Evolutionary conservation across 2,888 invertebrate species (phyloP).

Genomic region (Nycteola revayana): DNA sequence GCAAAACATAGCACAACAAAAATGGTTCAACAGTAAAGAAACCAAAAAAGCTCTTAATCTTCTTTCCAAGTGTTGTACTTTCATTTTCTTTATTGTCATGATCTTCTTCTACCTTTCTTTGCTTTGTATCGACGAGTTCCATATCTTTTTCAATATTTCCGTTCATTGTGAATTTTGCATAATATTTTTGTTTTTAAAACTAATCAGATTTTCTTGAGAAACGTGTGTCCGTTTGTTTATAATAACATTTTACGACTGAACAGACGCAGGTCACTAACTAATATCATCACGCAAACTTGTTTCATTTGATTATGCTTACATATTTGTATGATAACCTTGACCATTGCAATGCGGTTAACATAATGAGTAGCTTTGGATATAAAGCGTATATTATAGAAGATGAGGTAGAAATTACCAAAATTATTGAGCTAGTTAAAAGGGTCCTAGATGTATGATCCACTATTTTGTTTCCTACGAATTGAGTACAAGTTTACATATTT

Average conservation of each 20-base stretch:
- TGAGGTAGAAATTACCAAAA: no score
- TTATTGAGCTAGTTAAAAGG: no score
- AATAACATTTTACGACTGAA: slow-evolving; percentile 23
- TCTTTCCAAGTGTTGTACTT: slow-evolving; percentile 24
- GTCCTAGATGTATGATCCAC: no score
- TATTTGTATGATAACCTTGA: neutral
- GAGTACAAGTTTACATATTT: no score
- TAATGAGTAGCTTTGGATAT: no score
- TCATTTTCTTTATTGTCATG: slow-evolving; percentile 7
- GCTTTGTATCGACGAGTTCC: slow-evolving; percentile 32
- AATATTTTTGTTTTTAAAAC: neutral
- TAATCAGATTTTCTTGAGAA: no score
- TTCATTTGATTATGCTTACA: slow-evolving; percentile 14
- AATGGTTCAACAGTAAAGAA: slow-evolving; percentile 85
- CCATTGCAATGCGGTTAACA: no score
- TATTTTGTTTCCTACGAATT: no score
- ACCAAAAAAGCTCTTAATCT: slow-evolving; percentile 36
- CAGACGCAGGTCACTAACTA: slow-evolving; percentile 8
- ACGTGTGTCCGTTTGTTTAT: slow-evolving; percentile 27
- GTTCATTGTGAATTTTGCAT: slow-evolving; percentile 36
- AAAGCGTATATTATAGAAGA: no score
- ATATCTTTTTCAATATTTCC: slow-evolving; percentile 30
- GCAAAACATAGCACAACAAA: slow-evolving; percentile 83
- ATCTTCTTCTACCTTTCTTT: slow-evolving; percentile 6
- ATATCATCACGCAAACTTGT: slow-evolving; percentile 29